These are phyloP conservation scores for Oreortyx pictus DNA, from an alignment of 2,797 vertebrate species.

Conservation along the genomic window DNA sequence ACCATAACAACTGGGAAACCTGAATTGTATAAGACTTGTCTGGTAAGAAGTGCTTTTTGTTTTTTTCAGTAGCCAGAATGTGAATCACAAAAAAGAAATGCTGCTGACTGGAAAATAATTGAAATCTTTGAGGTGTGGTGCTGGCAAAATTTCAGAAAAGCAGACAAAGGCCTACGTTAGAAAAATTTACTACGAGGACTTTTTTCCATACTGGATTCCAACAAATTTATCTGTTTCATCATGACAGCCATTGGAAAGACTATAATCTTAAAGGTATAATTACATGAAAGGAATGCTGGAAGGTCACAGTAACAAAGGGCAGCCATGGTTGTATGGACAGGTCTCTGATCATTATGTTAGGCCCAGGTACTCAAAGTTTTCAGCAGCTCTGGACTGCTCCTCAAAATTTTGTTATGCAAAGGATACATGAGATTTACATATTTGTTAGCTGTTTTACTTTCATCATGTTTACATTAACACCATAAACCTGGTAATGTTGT, in stretches of 20 bases:
- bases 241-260: background rate
- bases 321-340: background rate
- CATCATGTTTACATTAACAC: background rate
- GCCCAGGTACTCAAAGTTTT: background rate
- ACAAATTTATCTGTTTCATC: constrained; percentile 26
- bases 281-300: background rate
- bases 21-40: background rate
- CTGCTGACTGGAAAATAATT: constrained; percentile 45
- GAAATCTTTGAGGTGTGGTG: constrained; percentile 40
- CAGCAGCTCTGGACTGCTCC: background rate
- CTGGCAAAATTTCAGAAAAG: constrained; percentile 53
- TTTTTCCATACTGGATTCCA: background rate
- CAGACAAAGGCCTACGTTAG: background rate
- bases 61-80: background rate
- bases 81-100: constrained; percentile 2
- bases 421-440: background rate
- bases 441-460: background rate
- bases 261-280: background rate
- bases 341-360: background rate
- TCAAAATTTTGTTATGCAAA: background rate
- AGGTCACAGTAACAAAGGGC: background rate
- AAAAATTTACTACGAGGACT: background rate
- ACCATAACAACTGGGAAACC: background rate
- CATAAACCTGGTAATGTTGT: background rate
- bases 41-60: background rate